Percentiles rank a stretch among this genome's conserved stretches.
These are phyloP conservation scores for Dynastes maya DNA, from an alignment of 2,888 invertebrate genomes.

Conservation along the genomic window DNA sequence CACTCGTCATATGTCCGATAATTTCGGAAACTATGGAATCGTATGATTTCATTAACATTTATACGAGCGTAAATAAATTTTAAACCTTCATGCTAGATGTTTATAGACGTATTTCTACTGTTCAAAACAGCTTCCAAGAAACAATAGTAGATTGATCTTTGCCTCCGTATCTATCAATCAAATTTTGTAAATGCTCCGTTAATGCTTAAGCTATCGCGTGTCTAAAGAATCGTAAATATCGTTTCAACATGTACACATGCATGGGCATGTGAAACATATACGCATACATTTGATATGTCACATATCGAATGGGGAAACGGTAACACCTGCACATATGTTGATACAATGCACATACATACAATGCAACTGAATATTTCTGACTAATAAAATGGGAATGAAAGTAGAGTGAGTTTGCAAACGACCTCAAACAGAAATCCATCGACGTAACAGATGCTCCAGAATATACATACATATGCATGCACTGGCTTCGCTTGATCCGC, in stretches of 20 bases:
- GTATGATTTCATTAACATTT: too few species aligned
- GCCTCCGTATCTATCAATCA: not conserved
- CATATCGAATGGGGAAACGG: constrained; percentile 6
- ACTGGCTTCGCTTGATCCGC: too few species aligned
- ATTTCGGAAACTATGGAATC: too few species aligned
- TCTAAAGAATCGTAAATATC: not conserved
- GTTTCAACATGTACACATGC: constrained; percentile 4
- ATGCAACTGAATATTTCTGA: constrained; percentile 32
- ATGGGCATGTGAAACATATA: not conserved
- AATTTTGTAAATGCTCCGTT: not conserved
- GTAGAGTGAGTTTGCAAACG: not conserved
- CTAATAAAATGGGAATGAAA: constrained; percentile 26
- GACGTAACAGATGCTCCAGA: not conserved
- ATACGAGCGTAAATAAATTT: too few species aligned
- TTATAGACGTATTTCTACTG: too few species aligned
- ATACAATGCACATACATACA: not conserved
- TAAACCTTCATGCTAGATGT: too few species aligned
- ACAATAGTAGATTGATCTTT: not conserved
- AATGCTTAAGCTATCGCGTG: constrained; percentile 7
- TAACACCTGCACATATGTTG: constrained; percentile 16
- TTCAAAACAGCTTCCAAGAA: too few species aligned
- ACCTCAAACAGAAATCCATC: constrained; percentile 8
- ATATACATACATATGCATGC: too few species aligned
- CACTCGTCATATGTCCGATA: too few species aligned
- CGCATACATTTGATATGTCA: not conserved